Percentiles rank a stretch among this genome's conserved stretches.
phyloP scores from a whole-genome alignment of 2,888 invertebrate species.

The Eurytoma adleriae region DNA sequence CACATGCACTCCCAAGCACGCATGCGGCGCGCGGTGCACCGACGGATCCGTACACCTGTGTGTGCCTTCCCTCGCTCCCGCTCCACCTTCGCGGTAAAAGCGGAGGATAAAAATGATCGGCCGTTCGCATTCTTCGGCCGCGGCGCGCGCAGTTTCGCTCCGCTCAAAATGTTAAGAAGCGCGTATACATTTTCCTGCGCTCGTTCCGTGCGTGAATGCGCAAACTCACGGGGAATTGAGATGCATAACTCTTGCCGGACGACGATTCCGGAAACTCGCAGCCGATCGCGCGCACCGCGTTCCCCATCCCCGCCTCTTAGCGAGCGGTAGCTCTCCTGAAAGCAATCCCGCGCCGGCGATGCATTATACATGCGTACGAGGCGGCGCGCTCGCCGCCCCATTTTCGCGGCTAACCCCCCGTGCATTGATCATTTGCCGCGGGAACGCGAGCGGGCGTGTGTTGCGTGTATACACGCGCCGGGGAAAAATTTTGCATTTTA shows the following conservation, averaged over 20 bases:
- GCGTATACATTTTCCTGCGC: constrained; percentile 21
- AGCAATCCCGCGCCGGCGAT: constrained; percentile 19
- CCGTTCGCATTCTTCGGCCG: constrained; percentile 53
- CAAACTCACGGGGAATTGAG: constrained; percentile 23
- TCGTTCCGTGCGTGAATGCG: background rate
- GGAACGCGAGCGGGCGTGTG: constrained; percentile 13
- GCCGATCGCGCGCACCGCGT: background rate
- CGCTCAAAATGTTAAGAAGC: constrained; percentile 54
- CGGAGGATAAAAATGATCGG: constrained; percentile 51
- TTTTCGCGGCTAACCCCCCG: constrained; percentile 28
- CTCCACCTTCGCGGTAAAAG: constrained; percentile 45
- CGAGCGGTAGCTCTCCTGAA: constrained; percentile 12
- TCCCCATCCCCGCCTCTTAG: background rate
- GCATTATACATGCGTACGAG: constrained; percentile 13
- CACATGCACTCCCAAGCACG: background rate
- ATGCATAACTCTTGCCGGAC: constrained; percentile 18
- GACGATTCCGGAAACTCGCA: constrained; percentile 34
- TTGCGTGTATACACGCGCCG: background rate
- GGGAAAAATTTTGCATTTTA: constrained; percentile 38
- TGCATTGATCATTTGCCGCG: constrained; percentile 19
- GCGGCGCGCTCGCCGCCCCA: too few species aligned
- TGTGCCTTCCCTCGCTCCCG: constrained; percentile 17
- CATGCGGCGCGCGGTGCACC: background rate
- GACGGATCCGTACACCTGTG: too few species aligned
- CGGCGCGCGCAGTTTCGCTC: constrained; percentile 37